These are phyloP conservation scores for Mus spicilegus DNA, from an alignment of 2,113 vertebrate genomes.

Conservation along the genomic window DNA sequence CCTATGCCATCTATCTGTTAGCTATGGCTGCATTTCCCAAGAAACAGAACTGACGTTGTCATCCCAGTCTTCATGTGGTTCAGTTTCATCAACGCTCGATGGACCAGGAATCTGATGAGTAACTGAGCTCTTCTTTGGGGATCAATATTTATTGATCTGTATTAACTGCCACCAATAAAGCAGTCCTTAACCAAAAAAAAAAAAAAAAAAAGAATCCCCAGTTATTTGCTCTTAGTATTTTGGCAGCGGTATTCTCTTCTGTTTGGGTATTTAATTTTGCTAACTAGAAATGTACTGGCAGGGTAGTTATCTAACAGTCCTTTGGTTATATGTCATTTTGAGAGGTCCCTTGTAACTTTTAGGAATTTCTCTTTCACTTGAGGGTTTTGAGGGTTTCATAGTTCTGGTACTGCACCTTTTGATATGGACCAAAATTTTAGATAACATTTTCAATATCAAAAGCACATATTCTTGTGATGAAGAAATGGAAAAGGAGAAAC, in stretches of 20 bases:
- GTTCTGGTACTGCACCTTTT: background rate
- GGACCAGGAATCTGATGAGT: constrained; percentile 82
- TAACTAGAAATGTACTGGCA: background rate
- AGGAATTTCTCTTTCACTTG: constrained; percentile 32
- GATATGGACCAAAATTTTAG: constrained; percentile 17
- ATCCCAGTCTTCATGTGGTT: constrained; percentile 66
- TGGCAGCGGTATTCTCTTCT: background rate
- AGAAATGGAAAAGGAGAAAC: background rate
- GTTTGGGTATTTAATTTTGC: constrained; percentile 29
- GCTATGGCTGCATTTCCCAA: constrained; percentile 88
- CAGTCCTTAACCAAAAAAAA: constrained; percentile 81
- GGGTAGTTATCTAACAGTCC: background rate
- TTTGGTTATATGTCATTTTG: background rate
- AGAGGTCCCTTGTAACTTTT: background rate
- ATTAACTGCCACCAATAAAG: constrained; percentile 91
- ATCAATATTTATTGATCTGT: constrained; percentile 90
- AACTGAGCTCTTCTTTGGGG: constrained; percentile 86
- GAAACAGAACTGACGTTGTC: constrained; percentile 87
- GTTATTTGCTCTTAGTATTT: background rate
- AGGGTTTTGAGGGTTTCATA: background rate
- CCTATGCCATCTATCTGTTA: constrained; percentile 88
- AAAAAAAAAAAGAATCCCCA: background rate
- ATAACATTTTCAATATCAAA: background rate
- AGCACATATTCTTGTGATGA: background rate
- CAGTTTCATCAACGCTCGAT: constrained; percentile 74